Evolutionary conservation across 1,140 invertebrate genomes (phyloP), one percentile per base, ranked within the genome.

Genomic region (Cydia strobilella): DNA sequence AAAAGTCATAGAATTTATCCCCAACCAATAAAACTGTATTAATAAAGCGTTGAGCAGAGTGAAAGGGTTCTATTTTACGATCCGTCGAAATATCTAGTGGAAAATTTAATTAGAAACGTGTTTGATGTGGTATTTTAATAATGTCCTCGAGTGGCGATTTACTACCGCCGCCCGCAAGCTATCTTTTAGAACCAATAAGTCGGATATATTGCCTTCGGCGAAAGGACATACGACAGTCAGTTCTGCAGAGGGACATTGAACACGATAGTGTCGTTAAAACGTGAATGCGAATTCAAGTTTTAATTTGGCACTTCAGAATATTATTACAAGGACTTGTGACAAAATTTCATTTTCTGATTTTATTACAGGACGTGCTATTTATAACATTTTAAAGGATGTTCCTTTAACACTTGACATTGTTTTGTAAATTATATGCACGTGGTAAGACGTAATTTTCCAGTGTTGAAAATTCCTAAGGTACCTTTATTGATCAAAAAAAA

Each of bases 41-140:
- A 84, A 84, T 74, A 72, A 48, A 73, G 31, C 79, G 18, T 69
- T 74, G 80, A 84, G 84, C 84, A 86, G 85, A 86, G 80, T 86
- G 74, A 76, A 83, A 84, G 82, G 84, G 84, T 81, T 82, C 73
- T 87, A 87, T 84, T 89, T 89, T 86, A 89, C 84, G 83, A 84
- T 72, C 82, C 73, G 63, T 74, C 74, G 75, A 77, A 72, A 76
- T 83, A 80, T 83, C 85, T 80, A 79, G 81, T 85, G 82, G 82
- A 84, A 87, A 87, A 89, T 89, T 87, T 89, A 89, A 89, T 89
- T 89, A 86, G 82, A 72, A 77, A 82, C 79, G 78, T 83, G 85
- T 78, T 77, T 82, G 82, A 88, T 86, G 86, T 75, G 86, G 84
- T 84, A 84, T 88, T 86, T 88, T 84, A 86, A 86, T 86, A 86